Base-by-base conservation (phyloP, 1,140 invertebrate species). In the Latrodectus geometricus region DNA sequence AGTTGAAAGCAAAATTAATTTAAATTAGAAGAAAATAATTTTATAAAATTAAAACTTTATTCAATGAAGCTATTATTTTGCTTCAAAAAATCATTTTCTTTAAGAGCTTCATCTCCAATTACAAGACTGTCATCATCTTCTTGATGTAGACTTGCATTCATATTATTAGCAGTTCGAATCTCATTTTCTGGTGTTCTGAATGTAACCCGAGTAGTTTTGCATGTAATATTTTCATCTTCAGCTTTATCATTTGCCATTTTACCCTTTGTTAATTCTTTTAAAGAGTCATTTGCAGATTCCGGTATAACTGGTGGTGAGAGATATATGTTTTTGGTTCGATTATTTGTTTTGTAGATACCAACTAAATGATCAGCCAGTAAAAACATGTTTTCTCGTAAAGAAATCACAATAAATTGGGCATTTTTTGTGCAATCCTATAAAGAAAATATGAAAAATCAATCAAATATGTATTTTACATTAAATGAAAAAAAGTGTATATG, bases 361-460 rank as follows among this genome's bases (percentile, higher is more conserved):
- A 99, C 95, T 0, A 99, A 92, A 85, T 95, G 93, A 90, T 99
- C 96, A 0, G 96, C 95, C 9, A 98, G 91, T 90, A 99, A 97
- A 90, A 99, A 99, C 98, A 99, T 99, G 90, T 99, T 98, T 66
- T 97, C 96, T 8, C 98, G 92, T 9, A 99, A 92, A 0, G 98
- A 99, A 77, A 99, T 99, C 81, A 99, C 97, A 79, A 99, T 98
- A 89, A 99, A 99, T 91, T 99, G 99, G 0, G 98, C 97, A 92
- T 99, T 99, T 90, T 96, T 97, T 0, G 98, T 99, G 20, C 97
- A 93, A 90, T 99, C 96, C 95, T 96, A 91, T 48, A 93, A 54
- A 8, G 50, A 7, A 66, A 68, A 8, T 73, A 56, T 17, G 11
- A 35, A 50, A 23, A 69, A 69, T 65, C n/a, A 35, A 35, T 35